Base-by-base conservation (phyloP, 2,113 vertebrate species). In the Vulpes vulpes region DNA sequence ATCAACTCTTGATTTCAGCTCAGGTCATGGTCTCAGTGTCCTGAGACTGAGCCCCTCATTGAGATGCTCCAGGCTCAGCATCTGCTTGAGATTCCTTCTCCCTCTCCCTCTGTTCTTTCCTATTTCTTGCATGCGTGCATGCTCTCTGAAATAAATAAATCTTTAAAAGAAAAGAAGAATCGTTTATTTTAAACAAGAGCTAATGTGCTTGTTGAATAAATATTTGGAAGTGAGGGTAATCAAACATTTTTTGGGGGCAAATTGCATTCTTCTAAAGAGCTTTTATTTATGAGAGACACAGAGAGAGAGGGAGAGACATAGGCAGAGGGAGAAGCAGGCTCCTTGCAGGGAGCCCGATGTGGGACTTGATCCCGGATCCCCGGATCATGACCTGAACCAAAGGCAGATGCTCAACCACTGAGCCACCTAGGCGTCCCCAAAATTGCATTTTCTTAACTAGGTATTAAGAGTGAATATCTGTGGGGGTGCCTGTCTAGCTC, bases 201-300 rank as follows among this genome's bases (percentile, higher is more conserved):
- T 55, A 64, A 55, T 53, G 23, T 83, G 43, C 30, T 12, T 43
- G 51, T 49, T 91, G n/a, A 55, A 30, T 79, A 57, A 90, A n/a
- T 84, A 90, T 91, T 95, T 57, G n/a, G 43, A 86, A 85, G 62
- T 90, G 27, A 85, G 53, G n/a, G 90, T 80, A 80, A 91, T 80
- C n/a, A 93, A 51, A 76, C 65, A 67, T 10, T 81, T 79, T 84
- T 43, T 0, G 38, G 30, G 16, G 25, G 3, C 43, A 67, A 62
- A 64, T 17, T 60, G 8, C 32, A 32, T 84, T 84, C 43, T 43
- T 43, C 43, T 43, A 43, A 43, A 43, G 43, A 43, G 43, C 43
- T 43, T 43, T 43, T 43, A 43, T 43, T 43, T 43, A 43, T 43
- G 6, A 43, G 43, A 43, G 43, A 43, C 43, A 43, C 43, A 43